Base-by-base conservation (phyloP, 2,888 invertebrate genomes). In the Odontocerum albicorne region DNA sequence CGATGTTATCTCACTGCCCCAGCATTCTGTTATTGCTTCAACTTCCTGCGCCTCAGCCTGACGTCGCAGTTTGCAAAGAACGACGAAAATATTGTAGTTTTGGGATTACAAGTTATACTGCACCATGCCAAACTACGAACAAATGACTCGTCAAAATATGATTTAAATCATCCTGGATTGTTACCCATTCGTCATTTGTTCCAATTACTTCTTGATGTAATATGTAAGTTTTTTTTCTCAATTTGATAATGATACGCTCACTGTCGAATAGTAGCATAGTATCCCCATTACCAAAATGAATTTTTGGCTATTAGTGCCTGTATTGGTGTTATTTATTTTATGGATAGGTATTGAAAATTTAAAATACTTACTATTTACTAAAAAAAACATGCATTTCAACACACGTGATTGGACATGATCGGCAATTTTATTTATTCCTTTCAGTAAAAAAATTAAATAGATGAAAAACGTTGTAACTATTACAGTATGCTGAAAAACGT, bases 181-280 rank as follows among this genome's bases (percentile, higher is more conserved):
- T 78, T 95, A 67, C 96, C 96, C 3, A 79, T 90, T 31, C 81
- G 85, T 65, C 87, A 90, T 67, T 89, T 96, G 81, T 85, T 94
- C 66, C 80, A 86, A 39, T 73, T 93, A 49, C 78, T 96, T 32
- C 81, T 94, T 54, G 83, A 89, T 64, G 76, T 93, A 17, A 88
- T 92, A 64, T 84, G 86, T 81, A 68, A 76, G 81, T 69, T 36
- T 49, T 35, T 40, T 27, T 27, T 4, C 4, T 27, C 4, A 7
- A 27, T 27, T 27, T 27, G 4, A 27, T 10, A 27, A 27, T 27
- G 10, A 27, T 27, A 27, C 10, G 10, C 6, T 27, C 10, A 27
- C 27, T 27, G 10, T n/a, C n/a, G n/a, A n/a, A n/a, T n/a, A n/a
- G n/a, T n/a, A n/a, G n/a, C n/a, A n/a, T n/a, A n/a, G n/a, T n/a